phyloP scores from a whole-genome alignment of 2,797 vertebrate species.

The Oreochromis mossambicus region DNA sequence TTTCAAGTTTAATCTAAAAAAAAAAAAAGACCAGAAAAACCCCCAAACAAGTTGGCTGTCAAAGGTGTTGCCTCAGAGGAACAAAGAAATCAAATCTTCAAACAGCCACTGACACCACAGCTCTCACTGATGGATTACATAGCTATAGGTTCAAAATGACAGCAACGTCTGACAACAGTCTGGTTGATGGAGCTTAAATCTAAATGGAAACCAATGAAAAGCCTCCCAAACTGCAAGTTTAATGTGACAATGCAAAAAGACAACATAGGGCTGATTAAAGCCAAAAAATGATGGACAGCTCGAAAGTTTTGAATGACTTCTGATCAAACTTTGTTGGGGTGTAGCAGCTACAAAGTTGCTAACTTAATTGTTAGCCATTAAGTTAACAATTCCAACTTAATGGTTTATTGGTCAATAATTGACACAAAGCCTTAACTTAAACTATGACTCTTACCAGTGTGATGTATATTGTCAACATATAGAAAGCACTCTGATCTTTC shows the following conservation, averaged over 20 bases:
- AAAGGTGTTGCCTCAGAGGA: conserved; percentile 48
- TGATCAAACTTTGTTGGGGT: not conserved
- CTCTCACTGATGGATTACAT: conserved; percentile 41
- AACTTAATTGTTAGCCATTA: not conserved
- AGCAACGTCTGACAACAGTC: not conserved
- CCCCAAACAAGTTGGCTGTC: conserved; percentile 10
- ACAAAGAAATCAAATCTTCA: conserved; percentile 49
- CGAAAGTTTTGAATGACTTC: not conserved
- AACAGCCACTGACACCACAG: conserved; percentile 1
- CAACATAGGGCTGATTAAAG: not conserved
- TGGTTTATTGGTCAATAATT: not conserved
- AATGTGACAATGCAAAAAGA: not conserved
- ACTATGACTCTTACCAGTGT: not conserved
- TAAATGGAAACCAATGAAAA: not conserved
- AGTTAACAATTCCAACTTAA: not conserved
- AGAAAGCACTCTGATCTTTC: not conserved
- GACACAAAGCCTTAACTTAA: not conserved
- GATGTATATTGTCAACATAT: not conserved
- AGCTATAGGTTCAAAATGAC: conserved; percentile 28
- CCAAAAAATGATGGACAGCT: not conserved
- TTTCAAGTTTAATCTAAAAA: conserved; percentile 52
- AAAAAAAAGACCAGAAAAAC: not conserved
- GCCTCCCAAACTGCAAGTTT: not conserved
- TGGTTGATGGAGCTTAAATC: not conserved
- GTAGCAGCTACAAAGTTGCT: not conserved